Percentiles rank a stretch among this genome's conserved stretches.
Evolutionary conservation across 2,797 vertebrate species (phyloP).

Genomic region (Dicrostonyx torquatus): DNA sequence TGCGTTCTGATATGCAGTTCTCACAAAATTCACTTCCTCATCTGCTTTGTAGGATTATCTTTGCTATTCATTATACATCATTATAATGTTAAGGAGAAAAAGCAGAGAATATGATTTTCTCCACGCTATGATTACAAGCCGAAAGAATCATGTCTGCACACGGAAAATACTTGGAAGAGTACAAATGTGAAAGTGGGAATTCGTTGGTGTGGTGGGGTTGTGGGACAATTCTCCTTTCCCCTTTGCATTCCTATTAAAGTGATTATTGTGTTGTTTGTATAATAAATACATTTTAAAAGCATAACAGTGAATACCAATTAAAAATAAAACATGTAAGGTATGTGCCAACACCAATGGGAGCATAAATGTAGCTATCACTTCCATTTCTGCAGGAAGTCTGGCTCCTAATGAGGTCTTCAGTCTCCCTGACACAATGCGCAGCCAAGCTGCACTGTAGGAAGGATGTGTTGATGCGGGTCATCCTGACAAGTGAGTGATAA

Average conservation of each 20-base stretch:
- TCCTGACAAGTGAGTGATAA: neutral
- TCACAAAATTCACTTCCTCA: slow-evolving; percentile 42
- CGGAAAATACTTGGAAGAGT: neutral
- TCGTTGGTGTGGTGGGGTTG: neutral
- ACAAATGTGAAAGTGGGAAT: neutral
- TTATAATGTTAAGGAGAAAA: slow-evolving; percentile 31
- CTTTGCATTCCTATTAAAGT: slow-evolving; percentile 38
- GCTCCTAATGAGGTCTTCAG: slow-evolving; percentile 16
- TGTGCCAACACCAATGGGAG: slow-evolving; percentile 44
- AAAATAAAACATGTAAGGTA: slow-evolving; percentile 66
- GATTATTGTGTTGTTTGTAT: slow-evolving; percentile 20
- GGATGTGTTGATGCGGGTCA: neutral
- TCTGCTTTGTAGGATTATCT: slow-evolving; percentile 47
- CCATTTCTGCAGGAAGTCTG: slow-evolving; percentile 53
- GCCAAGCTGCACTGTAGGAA: neutral
- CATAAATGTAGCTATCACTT: slow-evolving; percentile 29
- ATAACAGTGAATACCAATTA: slow-evolving; percentile 61
- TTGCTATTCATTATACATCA: slow-evolving; percentile 13
- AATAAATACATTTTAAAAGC: slow-evolving; percentile 59
- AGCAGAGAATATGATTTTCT: slow-evolving; percentile 37
- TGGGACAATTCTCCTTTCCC: neutral
- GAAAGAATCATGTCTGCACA: neutral
- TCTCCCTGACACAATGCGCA: neutral
- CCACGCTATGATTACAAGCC: neutral
- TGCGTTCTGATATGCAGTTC: slow-evolving; percentile 42